Base-by-base conservation (phyloP, 2,888 invertebrate species). In the Hypsopygia costalis region DNA sequence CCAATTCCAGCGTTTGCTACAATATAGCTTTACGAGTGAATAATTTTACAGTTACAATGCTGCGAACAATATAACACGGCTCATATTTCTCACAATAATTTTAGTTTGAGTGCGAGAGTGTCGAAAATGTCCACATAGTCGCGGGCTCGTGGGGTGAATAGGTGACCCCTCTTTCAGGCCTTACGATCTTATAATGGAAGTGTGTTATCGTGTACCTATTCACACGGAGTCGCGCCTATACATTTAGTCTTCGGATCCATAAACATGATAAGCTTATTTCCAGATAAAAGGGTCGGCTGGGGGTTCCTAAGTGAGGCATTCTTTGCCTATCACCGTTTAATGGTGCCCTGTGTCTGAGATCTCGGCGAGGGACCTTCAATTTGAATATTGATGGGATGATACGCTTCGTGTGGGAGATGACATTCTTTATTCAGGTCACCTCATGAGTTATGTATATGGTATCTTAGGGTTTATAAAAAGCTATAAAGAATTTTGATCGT, bases 251-350 rank as follows among this genome's bases (percentile, higher is more conserved):
- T 58, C 75, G 65, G 68, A 70, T 73, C 70, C 73, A 81, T 81
- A 81, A 78, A 82, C 81, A 80, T 80, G 80, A 83, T 82, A 82
- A 81, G 80, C 82, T 80, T 83, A 82, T 85, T 82, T 74, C 62
- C 76, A 75, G 80, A 83, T 82, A 82, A 82, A 85, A 83, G 82
- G 83, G 81, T 82, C 78, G 74, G 49, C 55, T 56, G 64, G 64
- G 64, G 76, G 66, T 64, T 69, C 73, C 68, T 80, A 80, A 83
- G 81, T 79, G 80, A 77, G 72, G 78, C 70, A 81, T 83, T 83
- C 80, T 85, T 83, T 78, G 62, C 77, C 75, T 77, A 81, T 81
- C 79, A 72, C 64, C 72, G 58, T 77, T 79, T 83, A 86, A 83
- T 82, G 79, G 78, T 55, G 58, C 67, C 69, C 71, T 74, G 71